A percentile compares a stretch with the other conserved stretches of the same genome.
Conservation (phyloP, 2,113 vertebrate species). For the Erythrocebus patas region DNA sequence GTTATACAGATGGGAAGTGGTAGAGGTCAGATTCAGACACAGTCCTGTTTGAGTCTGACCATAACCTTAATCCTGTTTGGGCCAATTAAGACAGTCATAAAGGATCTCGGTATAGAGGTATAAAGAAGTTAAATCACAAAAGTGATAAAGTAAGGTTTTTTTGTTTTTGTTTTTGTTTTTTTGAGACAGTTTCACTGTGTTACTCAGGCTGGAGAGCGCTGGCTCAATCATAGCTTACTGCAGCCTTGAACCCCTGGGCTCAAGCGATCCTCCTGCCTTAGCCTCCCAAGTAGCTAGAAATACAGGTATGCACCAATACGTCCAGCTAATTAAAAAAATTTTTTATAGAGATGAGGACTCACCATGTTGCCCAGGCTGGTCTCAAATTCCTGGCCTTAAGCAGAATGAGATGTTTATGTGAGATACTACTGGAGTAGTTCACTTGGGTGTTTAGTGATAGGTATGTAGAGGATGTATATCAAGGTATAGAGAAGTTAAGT, state of each 20-base stretch:
- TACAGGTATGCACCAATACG: no score
- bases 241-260: no score
- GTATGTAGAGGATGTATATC: background rate
- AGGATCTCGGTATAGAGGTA: background rate
- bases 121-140: background rate
- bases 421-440: background rate
- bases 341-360: no score
- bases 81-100: background rate
- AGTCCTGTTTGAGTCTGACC: background rate
- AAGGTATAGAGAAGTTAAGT: background rate
- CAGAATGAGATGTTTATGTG: background rate
- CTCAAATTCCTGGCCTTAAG: no score
- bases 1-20: background rate
- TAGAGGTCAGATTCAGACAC: background rate
- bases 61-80: background rate
- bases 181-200: no score
- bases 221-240: no score
- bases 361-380: no score
- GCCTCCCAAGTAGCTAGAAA: no score
- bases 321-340: no score
- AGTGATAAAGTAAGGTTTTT: background rate
- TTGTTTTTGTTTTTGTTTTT: no score
- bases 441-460: background rate
- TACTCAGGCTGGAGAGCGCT: no score
- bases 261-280: no score